These are phyloP conservation scores for Eupithecia insigniata DNA, from an alignment of 2,888 invertebrate species.

Conservation along the genomic window DNA sequence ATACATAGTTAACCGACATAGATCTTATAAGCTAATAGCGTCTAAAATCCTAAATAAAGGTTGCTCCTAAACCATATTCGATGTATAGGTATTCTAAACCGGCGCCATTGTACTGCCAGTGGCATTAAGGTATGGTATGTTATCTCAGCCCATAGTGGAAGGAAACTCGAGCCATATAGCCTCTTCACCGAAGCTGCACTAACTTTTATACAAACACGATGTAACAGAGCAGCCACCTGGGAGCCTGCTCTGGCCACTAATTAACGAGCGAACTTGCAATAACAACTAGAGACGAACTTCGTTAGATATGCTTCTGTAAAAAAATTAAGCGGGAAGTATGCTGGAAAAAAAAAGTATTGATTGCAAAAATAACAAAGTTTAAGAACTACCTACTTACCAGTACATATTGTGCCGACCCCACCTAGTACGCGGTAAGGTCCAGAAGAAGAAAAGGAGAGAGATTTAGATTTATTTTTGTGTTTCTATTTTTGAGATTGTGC, in stretches of 20 bases:
- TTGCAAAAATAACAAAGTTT: neutral
- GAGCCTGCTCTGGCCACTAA: constrained; percentile 62
- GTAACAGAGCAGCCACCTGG: constrained; percentile 69
- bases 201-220: constrained; percentile 68
- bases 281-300: constrained; percentile 61
- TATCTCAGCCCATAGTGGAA: neutral
- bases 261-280: constrained; percentile 71
- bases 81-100: neutral
- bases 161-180: constrained; percentile 1
- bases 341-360: neutral
- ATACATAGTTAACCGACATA: too few species aligned
- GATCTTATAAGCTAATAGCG: too few species aligned
- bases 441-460: neutral
- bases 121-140: neutral
- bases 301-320: constrained; percentile 50
- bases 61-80: neutral
- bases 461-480: neutral
- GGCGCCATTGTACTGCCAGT: neutral
- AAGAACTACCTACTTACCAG: too few species aligned
- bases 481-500: neutral
- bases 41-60: neutral
- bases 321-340: constrained; percentile 23
- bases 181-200: constrained; percentile 52
- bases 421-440: neutral
- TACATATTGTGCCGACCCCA: neutral